Percentiles rank a stretch among this genome's conserved stretches.
Evolutionary conservation across 2,888 invertebrate species (phyloP).

Genomic region (Ophioninae sp.): DNA sequence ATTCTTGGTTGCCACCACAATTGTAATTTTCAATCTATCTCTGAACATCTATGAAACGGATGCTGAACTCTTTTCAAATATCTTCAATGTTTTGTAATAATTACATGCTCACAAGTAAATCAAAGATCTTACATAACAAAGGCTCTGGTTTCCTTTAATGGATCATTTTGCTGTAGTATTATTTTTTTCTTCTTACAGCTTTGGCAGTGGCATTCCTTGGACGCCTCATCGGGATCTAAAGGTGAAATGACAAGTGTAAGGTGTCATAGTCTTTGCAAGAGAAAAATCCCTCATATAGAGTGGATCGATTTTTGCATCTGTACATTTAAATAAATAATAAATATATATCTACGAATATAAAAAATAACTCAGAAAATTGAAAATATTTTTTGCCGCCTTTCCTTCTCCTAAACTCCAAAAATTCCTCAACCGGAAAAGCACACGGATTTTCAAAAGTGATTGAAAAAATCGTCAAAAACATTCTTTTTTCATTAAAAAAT

Average conservation of each 20-base stretch:
- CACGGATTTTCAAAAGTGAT: background rate
- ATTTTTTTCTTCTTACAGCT: conserved; percentile 92
- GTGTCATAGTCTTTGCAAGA: background rate
- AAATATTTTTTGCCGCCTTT: background rate
- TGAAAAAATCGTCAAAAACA: background rate
- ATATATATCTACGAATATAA: background rate
- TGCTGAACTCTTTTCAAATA: background rate
- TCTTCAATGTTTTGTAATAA: too few relatives aligned
- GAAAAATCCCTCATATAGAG: background rate
- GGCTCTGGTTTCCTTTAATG: conserved; percentile 92
- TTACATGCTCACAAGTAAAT: background rate
- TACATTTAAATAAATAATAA: background rate
- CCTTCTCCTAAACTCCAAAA: background rate
- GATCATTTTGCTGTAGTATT: conserved; percentile 91
- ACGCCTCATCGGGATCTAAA: conserved; percentile 89
- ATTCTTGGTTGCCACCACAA: too few relatives aligned
- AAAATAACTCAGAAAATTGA: background rate
- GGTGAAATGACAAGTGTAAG: conserved; percentile 63
- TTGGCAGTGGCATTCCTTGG: conserved; percentile 93
- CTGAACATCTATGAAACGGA: too few relatives aligned
- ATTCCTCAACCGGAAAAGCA: background rate
- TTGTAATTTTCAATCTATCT: too few relatives aligned
- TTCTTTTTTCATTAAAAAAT: background rate
- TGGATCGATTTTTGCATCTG: background rate
- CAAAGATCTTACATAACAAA: conserved; percentile 83